phyloP scores from a whole-genome alignment of 2,113 vertebrate genomes.

The Erythrolamprus reginae region DNA sequence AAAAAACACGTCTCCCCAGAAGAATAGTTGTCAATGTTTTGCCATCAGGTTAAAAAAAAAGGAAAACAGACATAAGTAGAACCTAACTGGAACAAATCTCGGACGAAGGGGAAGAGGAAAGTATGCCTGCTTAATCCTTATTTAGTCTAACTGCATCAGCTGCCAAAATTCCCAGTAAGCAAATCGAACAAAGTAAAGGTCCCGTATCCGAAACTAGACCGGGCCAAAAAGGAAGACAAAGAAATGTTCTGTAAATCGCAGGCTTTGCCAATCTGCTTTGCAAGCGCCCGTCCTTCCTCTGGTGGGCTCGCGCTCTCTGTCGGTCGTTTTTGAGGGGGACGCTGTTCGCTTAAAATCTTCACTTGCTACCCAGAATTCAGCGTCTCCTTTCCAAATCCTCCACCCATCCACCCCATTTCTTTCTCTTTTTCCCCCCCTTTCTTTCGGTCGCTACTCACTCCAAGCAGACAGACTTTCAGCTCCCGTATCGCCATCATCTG shows the following conservation, averaged over 20 bases:
- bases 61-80: neutral
- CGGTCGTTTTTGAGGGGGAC: neutral
- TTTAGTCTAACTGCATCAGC: neutral
- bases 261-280: neutral
- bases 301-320: neutral
- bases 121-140: neutral
- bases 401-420: neutral
- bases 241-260: neutral
- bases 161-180: neutral
- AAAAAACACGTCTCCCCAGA: neutral
- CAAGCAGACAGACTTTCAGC: conserved; percentile 95
- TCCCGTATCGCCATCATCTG: conserved; percentile 85
- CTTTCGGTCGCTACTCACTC: conserved; percentile 78
- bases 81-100: neutral
- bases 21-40: neutral
- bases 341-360: neutral
- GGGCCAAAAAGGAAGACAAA: neutral
- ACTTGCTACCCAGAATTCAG: too few species aligned
- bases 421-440: neutral
- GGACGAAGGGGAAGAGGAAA: neutral
- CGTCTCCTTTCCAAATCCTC: neutral
- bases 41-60: neutral
- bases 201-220: neutral
- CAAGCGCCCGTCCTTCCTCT: neutral
- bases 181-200: neutral